phyloP scores from a whole-genome alignment of 2,888 invertebrate genomes.

The Prosopocoilus inquinatus region DNA sequence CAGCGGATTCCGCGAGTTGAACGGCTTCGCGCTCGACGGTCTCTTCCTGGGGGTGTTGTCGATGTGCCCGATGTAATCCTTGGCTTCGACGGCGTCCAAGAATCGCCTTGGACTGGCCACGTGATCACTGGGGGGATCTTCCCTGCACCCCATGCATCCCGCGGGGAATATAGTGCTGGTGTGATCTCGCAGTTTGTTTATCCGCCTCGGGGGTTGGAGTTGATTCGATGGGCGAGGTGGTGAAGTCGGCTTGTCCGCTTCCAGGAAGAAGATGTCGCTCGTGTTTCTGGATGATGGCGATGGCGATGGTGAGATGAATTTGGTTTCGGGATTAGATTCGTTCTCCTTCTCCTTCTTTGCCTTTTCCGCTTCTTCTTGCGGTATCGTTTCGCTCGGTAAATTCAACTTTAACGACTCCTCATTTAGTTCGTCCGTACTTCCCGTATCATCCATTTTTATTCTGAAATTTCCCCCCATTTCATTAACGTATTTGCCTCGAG shows the following conservation, averaged over 20 bases:
- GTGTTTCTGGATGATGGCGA: background rate
- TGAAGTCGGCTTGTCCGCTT: constrained; percentile 2
- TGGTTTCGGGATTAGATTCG: background rate
- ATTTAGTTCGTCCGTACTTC: background rate
- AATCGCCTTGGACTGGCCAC: constrained; percentile 27
- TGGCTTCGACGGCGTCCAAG: constrained; percentile 28
- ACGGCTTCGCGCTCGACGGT: constrained; percentile 19
- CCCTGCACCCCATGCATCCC: constrained; percentile 37
- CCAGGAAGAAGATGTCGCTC: constrained; percentile 9
- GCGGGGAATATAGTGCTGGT: constrained; percentile 35
- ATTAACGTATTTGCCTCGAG: no score
- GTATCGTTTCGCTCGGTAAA: background rate
- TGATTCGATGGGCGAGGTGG: background rate
- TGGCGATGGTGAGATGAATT: background rate
- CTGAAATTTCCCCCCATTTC: no score
- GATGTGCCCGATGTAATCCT: constrained; percentile 26
- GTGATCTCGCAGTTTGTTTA: constrained; percentile 30
- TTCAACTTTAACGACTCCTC: background rate
- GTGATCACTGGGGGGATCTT: constrained; percentile 14
- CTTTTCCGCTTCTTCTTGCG: background rate
- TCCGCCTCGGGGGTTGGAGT: constrained; percentile 1
- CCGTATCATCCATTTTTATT: constrained; percentile 5
- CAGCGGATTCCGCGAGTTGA: constrained; percentile 40
- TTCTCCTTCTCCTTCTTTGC: background rate
- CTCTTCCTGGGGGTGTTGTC: constrained; percentile 29